Evolutionary conservation across 2,113 vertebrate genomes (phyloP), one percentile per base, ranked within the genome.

Genomic region (Stegastes partitus): DNA sequence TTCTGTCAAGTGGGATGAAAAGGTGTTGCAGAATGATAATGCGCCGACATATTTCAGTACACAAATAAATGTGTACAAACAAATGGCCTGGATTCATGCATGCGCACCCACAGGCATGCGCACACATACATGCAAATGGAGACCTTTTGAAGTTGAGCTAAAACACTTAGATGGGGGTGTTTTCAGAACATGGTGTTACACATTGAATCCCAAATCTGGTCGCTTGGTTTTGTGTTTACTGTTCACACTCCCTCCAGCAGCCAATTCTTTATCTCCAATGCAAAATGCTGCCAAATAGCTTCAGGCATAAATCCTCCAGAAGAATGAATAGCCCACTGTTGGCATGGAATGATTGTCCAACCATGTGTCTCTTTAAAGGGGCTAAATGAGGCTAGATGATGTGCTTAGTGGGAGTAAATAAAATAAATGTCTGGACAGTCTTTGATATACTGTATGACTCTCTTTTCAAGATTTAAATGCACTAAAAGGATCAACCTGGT

Each of bases 281-380:
- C 72, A 79, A 84, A 69, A 67, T 59, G 74, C 25, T 79, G 88
- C 86, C 88, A 90, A 76, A 85, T 85, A 70, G 83, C 87, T 82
- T 79, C 61, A 77, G 71, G 87, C 81, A 78, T 79, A 88, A 90
- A 90, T 89, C 79, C 82, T 87, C 72, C 47, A 53, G 66, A 77
- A 80, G 67, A 75, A 80, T 87, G 87, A 89, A 76, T 77, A 79
- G 73, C 47, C 50, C 55, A 28, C 66, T 81, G 74, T 80, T 85
- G 86, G 83, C 74, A 69, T 11, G 67, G 14, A 11, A 16, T 49
- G 63, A 85, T 61, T 49, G 89, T 79, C 74, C 72, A 74, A 86
- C 74, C 82, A 72, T 81, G 83, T 86, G 86, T 74, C 77, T 87
- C 64, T 83, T 54, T 72, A 55, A 73, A 81, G 22, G 28, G 78